Base-by-base conservation (phyloP, 1,140 invertebrate genomes). In the Ostrea denselamellosa region DNA sequence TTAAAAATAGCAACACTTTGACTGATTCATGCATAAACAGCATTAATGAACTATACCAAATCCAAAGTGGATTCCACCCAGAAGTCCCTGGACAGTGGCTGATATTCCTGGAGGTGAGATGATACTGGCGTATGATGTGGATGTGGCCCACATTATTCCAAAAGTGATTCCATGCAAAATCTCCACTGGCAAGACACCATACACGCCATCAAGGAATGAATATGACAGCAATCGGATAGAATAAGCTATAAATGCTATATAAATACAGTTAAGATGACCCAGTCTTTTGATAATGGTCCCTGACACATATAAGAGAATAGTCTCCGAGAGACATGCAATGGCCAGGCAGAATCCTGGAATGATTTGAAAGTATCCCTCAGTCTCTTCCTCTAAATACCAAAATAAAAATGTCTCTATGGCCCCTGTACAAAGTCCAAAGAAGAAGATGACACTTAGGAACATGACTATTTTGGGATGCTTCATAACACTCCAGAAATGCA, bases 351-450 rank as follows among this genome's bases (percentile, higher is more conserved):
- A 91, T 0, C 98, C 98, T 94, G 98, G 96, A 1, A 99, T 93
- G 0, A 98, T 97, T 95, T 98, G 96, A 0, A 97, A 96, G 10
- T 96, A 97, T 85, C 88, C 85, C 58, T 89, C 84, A 77, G 54
- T 28, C 85, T 98, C 94, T 92, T 97, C 97, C 94, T 97, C 96
- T 10, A 98, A 96, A 87, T 97, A 96, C 97, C 97, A 98, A 94
- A 98, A 98, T 5, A 98, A 94, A 93, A 98, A 99, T 87, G 98
- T 96, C 97, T 98, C 98, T n/a, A 98, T 95, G 0, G 98, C 93
- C 0, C 97, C 97, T 0, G 97, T 98, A 87, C 97, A 97, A 88
- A 98, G 95, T 0, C 98, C 98, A 77, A 97, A 96, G 5, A 96
- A 95, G 86, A 98, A 96, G 86, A 97, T 97, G 96, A 97, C 97